Conservation (phyloP, 1,140 invertebrate genomes). For the Bombus haemorrhoidalis region DNA sequence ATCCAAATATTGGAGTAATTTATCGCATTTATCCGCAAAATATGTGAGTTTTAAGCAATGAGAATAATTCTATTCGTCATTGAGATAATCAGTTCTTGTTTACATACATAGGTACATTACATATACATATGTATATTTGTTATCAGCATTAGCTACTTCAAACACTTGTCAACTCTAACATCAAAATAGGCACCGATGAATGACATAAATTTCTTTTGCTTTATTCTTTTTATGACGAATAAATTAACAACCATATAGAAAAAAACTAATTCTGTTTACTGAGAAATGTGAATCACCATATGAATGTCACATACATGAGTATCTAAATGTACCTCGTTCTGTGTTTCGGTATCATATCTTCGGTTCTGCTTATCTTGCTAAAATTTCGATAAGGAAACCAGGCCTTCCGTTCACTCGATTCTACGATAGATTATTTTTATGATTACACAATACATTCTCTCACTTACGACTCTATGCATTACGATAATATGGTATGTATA, state of each 20-base stretch:
- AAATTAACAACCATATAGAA: background rate
- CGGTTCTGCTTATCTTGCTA: constrained; percentile 5
- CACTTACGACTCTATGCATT: too few species aligned
- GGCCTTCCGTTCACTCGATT: background rate
- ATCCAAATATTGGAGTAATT: background rate
- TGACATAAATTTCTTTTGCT: too few species aligned
- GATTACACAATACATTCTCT: background rate
- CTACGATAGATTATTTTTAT: background rate
- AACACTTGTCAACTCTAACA: background rate
- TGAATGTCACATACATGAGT: background rate
- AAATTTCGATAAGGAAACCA: constrained; percentile 21
- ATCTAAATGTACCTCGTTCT: background rate
- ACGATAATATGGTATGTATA: too few species aligned
- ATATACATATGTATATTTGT: too few species aligned
- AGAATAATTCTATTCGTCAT: background rate
- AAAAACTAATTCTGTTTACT: background rate
- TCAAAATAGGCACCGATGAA: background rate
- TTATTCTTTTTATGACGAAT: background rate
- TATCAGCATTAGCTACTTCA: background rate
- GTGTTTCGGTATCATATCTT: constrained; percentile 9
- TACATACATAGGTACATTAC: background rate
- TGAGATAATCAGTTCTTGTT: background rate
- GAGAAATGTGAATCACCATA: background rate
- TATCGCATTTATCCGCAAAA: too few species aligned
- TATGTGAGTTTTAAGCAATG: background rate